phyloP scores from a whole-genome alignment of 2,113 vertebrate genomes.

The Saccopteryx leptura region DNA sequence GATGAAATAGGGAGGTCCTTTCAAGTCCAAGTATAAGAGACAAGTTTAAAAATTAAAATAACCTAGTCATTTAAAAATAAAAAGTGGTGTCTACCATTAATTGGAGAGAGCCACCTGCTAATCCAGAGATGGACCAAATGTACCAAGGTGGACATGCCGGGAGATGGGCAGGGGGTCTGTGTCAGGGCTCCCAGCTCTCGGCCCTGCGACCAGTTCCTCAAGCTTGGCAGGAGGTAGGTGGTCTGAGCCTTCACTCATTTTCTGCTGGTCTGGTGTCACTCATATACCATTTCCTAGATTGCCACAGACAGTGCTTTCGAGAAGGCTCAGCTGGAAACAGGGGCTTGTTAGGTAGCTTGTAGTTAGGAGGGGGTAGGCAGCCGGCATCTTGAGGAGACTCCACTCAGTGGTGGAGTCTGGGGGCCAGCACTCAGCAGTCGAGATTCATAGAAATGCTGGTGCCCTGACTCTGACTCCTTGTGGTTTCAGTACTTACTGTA shows the following conservation, averaged over 20 bases:
- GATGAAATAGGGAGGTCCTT: neutral
- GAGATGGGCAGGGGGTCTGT: rapidly evolving
- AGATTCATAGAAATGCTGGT: neutral
- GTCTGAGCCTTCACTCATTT: slow-evolving; percentile 23
- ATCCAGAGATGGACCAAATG: neutral
- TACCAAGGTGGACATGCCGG: rapidly evolving
- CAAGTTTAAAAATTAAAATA: neutral
- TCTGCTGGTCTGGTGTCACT: neutral
- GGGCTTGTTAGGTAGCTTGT: neutral
- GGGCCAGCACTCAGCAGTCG: rapidly evolving
- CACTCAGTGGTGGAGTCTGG: too few relatives aligned
- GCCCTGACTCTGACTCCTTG: rapidly evolving
- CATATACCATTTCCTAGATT: slow-evolving; percentile 40
- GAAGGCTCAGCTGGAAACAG: neutral
- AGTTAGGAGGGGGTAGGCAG: neutral
- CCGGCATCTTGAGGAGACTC: neutral
- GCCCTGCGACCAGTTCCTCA: neutral
- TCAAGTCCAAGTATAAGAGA: neutral
- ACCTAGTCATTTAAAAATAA: neutral
- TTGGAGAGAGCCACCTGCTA: neutral
- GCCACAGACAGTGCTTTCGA: neutral
- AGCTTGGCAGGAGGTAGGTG: neutral
- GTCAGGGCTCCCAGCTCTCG: neutral
- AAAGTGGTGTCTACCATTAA: neutral
- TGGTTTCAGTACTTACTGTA: neutral